A percentile compares a stretch with the other conserved stretches of the same genome.
These are phyloP conservation scores for Scomber scombrus DNA, from an alignment of 2,113 vertebrate species.

Conservation along the genomic window DNA sequence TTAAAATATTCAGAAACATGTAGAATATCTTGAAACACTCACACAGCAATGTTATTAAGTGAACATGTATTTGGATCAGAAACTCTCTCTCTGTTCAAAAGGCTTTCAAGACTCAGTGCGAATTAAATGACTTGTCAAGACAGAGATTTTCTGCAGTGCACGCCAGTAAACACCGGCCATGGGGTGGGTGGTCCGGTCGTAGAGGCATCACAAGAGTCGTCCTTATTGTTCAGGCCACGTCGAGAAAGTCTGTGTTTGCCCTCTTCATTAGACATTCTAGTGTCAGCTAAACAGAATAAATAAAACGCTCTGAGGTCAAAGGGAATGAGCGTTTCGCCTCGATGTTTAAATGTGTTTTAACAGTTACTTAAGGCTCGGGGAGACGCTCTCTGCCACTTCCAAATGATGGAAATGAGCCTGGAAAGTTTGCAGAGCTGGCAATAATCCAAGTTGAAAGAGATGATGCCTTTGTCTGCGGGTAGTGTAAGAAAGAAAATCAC, in stretches of 20 bases:
- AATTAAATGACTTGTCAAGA: background rate
- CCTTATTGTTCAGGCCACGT: slow-evolving; percentile 60
- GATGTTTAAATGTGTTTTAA: slow-evolving; percentile 84
- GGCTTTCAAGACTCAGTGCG: slow-evolving; percentile 10
- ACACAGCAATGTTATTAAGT: too few species aligned
- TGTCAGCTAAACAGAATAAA: slow-evolving; percentile 82
- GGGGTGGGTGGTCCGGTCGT: slow-evolving; percentile 77
- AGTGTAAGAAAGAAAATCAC: slow-evolving; percentile 77
- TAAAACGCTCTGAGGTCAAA: slow-evolving; percentile 78
- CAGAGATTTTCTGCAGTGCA: slow-evolving; percentile 39
- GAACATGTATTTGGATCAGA: too few species aligned
- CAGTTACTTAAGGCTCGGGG: slow-evolving; percentile 76
- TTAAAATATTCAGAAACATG: too few species aligned
- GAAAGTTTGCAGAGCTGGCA: slow-evolving; percentile 85
- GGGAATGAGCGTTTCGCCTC: slow-evolving; percentile 63
- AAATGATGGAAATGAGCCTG: slow-evolving; percentile 80
- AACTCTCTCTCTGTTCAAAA: background rate
- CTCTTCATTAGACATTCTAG: slow-evolving; percentile 84
- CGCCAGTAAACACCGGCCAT: slow-evolving; percentile 62
- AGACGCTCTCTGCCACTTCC: slow-evolving; percentile 62
- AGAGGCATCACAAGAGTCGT: slow-evolving; percentile 45
- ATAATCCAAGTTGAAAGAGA: slow-evolving; percentile 85
- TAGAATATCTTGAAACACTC: too few species aligned
- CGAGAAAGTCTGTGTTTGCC: slow-evolving; percentile 82
- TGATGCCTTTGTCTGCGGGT: slow-evolving; percentile 60